These are phyloP conservation scores for Meloe dianella DNA, from an alignment of 2,888 invertebrate species.

Conservation along the genomic window DNA sequence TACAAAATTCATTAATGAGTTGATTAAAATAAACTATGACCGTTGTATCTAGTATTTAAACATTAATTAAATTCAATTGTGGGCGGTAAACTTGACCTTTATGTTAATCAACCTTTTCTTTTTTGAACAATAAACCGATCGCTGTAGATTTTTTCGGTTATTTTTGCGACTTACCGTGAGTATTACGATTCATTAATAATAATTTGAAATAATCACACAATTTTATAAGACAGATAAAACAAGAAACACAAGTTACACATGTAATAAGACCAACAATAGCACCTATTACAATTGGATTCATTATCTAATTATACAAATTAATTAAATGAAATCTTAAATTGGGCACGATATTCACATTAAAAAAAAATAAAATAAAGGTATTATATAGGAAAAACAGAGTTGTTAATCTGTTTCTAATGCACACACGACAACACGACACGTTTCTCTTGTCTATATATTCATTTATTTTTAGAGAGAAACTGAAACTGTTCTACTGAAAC, in stretches of 20 bases:
- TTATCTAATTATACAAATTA: neutral
- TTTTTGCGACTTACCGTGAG: neutral
- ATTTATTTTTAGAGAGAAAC: conserved; percentile 6
- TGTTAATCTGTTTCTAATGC: neutral
- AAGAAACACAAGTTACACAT: neutral
- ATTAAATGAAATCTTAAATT: too few relatives aligned
- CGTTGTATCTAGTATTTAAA: neutral
- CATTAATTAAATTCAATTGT: neutral
- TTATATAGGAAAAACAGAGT: too few relatives aligned
- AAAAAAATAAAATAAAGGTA: too few relatives aligned
- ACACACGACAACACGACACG: neutral
- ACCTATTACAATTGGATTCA: neutral
- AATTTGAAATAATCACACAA: neutral
- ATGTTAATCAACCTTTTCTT: too few relatives aligned
- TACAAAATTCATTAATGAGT: too few relatives aligned
- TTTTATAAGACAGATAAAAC: neutral
- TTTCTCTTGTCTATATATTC: too few relatives aligned
- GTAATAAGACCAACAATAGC: neutral
- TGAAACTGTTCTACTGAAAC: neutral
- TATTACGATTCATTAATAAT: neutral
- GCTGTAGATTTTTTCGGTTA: too few relatives aligned
- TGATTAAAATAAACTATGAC: neutral
- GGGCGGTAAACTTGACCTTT: neutral
- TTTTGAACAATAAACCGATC: too few relatives aligned
- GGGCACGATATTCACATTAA: neutral